Conservation (phyloP, 1,140 invertebrate genomes). For the Lordiphosa clarofinis region DNA sequence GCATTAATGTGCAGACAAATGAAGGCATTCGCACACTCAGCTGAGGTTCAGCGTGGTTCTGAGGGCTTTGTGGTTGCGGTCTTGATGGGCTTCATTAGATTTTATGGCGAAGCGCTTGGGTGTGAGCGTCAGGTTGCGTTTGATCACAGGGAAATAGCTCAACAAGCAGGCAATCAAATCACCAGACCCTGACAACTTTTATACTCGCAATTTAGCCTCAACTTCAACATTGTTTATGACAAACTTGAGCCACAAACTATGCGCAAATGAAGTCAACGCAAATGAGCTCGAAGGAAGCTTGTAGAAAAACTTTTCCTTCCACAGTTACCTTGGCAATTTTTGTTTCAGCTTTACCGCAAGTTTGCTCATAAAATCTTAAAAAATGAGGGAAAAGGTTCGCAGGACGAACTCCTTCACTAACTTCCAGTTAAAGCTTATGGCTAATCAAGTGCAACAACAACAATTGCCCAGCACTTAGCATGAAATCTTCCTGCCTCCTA, state of each 20-base stretch:
- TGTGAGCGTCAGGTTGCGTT: background rate
- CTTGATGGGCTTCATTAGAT: conserved; percentile 62
- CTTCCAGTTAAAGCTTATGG: conserved; percentile 50
- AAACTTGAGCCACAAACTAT: conserved; percentile 71
- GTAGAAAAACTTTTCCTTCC: conserved; percentile 43
- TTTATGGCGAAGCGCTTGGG: conserved; percentile 42
- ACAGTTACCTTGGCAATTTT: conserved; percentile 53
- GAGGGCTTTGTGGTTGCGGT: conserved; percentile 25
- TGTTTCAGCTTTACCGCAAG: conserved; percentile 41
- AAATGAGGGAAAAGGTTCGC: conserved; percentile 11
- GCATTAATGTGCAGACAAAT: conserved; percentile 67
- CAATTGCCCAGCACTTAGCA: conserved; percentile 9
- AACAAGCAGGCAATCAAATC: conserved; percentile 56
- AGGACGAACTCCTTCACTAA: conserved; percentile 20
- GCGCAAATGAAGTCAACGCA: conserved; percentile 69
- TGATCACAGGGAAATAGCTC: conserved; percentile 4
- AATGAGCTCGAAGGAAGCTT: conserved; percentile 46
- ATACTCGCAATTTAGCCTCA: conserved; percentile 59
- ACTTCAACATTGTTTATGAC: conserved; percentile 73
- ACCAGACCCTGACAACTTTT: conserved; percentile 47
- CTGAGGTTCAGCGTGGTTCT: conserved; percentile 10
- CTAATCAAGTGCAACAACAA: conserved; percentile 65
- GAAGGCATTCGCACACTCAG: conserved; percentile 34
- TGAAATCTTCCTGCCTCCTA: conserved; percentile 28
- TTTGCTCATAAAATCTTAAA: conserved; percentile 55